These are phyloP conservation scores for Hyalella azteca DNA, from an alignment of 2,888 invertebrate species.

Conservation along the genomic window DNA sequence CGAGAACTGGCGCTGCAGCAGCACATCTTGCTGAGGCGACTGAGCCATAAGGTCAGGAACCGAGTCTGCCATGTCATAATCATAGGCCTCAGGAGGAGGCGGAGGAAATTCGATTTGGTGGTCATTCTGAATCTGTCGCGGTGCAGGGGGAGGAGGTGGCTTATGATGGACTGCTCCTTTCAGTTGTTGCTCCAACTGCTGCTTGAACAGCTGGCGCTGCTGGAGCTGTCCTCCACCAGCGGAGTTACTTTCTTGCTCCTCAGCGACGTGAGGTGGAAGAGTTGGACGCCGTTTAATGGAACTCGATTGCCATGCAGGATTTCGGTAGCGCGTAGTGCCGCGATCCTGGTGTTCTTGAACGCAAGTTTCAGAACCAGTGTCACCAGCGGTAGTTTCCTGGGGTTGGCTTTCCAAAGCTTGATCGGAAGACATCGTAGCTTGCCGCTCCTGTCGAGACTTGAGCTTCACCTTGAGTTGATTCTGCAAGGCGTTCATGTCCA, in stretches of 20 bases:
- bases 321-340: slow-evolving; percentile 5
- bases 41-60: background rate
- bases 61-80: background rate
- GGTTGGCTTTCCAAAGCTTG: background rate
- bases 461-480: background rate
- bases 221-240: too few species aligned
- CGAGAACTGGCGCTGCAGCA: background rate
- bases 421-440: background rate
- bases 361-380: background rate
- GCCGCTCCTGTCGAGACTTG: background rate
- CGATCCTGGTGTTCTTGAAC: background rate
- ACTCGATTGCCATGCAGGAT: slow-evolving; percentile 22
- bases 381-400: too few species aligned
- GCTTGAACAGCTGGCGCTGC: background rate
- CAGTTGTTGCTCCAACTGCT: slow-evolving; percentile 4
- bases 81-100: background rate
- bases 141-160: background rate
- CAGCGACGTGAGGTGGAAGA: background rate
- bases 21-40: background rate
- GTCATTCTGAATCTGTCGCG: background rate
- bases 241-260: background rate
- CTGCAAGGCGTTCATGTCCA: background rate
- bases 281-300: background rate
- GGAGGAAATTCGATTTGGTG: background rate
- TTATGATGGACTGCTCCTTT: background rate